Evolutionary conservation across 2,888 invertebrate species (phyloP).

Genomic region (Noctua pronuba): DNA sequence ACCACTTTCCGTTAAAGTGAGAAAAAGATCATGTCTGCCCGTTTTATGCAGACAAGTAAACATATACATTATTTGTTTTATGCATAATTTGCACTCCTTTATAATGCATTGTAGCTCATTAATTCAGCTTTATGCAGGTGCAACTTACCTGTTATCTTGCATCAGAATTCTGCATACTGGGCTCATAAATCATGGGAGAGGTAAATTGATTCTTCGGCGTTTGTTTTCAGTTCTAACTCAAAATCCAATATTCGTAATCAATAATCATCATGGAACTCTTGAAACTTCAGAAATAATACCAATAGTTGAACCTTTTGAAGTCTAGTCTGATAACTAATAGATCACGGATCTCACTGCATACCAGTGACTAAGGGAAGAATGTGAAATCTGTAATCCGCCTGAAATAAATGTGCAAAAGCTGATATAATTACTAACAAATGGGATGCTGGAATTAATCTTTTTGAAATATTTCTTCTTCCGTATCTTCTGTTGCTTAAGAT

Average conservation of each 20-base stretch:
- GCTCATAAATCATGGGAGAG: neutral
- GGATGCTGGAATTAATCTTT: neutral
- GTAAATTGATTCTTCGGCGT: neutral
- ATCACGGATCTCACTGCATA: no score
- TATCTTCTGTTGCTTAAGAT: neutral
- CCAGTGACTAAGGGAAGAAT: no score
- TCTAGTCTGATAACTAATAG: neutral
- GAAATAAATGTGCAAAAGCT: neutral
- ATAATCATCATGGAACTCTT: neutral
- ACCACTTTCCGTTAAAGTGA: neutral
- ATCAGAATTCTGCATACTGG: constrained; percentile 18
- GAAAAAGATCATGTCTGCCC: neutral
- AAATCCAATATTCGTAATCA: neutral
- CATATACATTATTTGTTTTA: neutral
- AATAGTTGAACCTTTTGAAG: neutral
- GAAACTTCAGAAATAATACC: neutral
- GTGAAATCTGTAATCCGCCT: no score
- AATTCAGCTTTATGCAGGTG: constrained; percentile 8
- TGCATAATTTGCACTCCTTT: neutral
- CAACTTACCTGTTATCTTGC: constrained; percentile 11
- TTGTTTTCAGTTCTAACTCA: neutral
- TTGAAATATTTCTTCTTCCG: neutral
- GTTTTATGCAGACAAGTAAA: constrained; percentile 1
- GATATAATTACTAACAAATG: no score
- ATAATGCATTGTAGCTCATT: neutral